Base-by-base conservation (phyloP, 2,888 invertebrate genomes). In the Tetragonula carbonaria region DNA sequence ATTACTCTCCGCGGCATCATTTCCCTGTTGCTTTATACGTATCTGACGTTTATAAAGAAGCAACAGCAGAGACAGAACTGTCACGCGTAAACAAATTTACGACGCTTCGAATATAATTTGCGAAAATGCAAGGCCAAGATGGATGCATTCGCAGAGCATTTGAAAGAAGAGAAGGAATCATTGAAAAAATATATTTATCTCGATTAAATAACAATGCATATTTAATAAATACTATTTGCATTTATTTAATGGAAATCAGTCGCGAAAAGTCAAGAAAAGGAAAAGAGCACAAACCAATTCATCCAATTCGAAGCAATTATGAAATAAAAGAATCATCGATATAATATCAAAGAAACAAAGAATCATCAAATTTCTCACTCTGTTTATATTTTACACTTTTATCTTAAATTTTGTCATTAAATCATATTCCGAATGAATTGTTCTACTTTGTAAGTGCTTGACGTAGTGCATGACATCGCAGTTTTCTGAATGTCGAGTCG, bases 401-500 rank as follows among this genome's bases (percentile, higher is more conserved):
- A 45, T 45, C 8, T 45, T 45, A 45, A 11, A 45, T 11, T 45
- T 45, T 45, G 1, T 8, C 45, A 45, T 11, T 8, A 45, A 45
- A 45, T 33, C 33, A 33, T 33, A 2, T 28, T 28, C 28, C 28
- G 2, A 33, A 33, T 33, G 33, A 57, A 4, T 59, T 59, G 23
- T 57, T 57, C 23, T 13, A 33, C 51, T 21, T 13, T 55, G 18
- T n/a, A 8, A 45, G 2, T n/a, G 71, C n/a, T 57, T 38, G n/a
- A 8, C 14, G 14, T 33, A 33, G 14, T 14, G 85, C 67, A 63
- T 65, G 71, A 16, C 6, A 28, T 66, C 33, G 14, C 1, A 76
- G 45, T 81, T 84, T 75, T 74, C 63, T 55, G n/a, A 63, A n/a
- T 57, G 11, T 59, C 57, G n/a, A 59, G n/a, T 59, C 23, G 57